These are phyloP conservation scores for Herminia tarsipennalis DNA, from an alignment of 2,888 invertebrate genomes.

Conservation along the genomic window DNA sequence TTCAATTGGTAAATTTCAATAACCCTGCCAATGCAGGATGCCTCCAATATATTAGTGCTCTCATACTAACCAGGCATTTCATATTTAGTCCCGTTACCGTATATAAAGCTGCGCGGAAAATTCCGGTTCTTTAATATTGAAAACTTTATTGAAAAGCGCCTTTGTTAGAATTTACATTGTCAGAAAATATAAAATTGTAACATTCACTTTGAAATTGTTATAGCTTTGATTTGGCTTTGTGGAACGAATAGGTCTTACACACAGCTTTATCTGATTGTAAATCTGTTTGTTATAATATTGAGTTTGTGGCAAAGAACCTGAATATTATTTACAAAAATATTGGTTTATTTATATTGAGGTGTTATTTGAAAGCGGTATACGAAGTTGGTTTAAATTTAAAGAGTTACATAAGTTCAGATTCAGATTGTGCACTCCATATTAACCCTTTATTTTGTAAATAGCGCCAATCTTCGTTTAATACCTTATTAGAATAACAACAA, in stretches of 20 bases:
- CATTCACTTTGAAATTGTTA: not conserved
- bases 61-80: constrained; percentile 11
- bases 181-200: constrained; percentile 7
- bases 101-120: constrained; percentile 18
- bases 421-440: no score
- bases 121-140: constrained; percentile 13
- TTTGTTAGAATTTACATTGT: constrained; percentile 8
- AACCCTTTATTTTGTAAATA: no score
- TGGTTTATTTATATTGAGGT: not conserved
- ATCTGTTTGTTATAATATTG: not conserved
- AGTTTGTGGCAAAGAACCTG: not conserved
- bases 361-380: no score
- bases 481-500: no score
- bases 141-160: constrained; percentile 16
- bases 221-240: not conserved
- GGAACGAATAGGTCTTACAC: not conserved
- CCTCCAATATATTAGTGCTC: constrained; percentile 14
- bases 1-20: constrained; percentile 41
- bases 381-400: no score
- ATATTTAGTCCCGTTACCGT: constrained; percentile 10
- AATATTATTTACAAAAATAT: not conserved
- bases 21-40: constrained; percentile 28
- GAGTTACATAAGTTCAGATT: no score
- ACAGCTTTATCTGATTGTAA: not conserved
- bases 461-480: no score